Evolutionary conservation across 2,888 invertebrate genomes (phyloP).

Genomic region (Archaeoteleia sp.): DNA sequence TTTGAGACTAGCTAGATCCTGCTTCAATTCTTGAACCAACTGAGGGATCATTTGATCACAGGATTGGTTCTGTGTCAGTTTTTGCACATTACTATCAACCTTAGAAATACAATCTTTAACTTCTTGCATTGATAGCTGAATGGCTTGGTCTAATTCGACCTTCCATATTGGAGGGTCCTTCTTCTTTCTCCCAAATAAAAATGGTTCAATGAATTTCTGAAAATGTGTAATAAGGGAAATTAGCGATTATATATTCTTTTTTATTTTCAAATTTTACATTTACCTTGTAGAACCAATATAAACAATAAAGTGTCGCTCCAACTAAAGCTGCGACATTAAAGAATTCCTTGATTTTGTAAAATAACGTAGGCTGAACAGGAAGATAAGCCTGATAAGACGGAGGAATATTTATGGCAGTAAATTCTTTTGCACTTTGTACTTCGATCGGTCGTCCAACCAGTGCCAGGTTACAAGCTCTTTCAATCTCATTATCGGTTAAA

Average conservation of each 20-base stretch:
- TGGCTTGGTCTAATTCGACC: constrained; percentile 81
- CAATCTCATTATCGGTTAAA: constrained; percentile 84
- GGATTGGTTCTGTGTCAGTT: constrained; percentile 64
- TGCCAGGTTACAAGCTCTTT: constrained; percentile 82
- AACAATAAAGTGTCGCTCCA: constrained; percentile 85
- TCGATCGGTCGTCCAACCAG: constrained; percentile 43
- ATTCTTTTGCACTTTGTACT: constrained; percentile 57
- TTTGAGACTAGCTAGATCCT: constrained; percentile 72
- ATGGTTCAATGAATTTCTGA: constrained; percentile 80
- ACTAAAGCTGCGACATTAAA: constrained; percentile 84
- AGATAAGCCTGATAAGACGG: constrained; percentile 56
- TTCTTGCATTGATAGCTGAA: constrained; percentile 78
- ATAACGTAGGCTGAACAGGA: constrained; percentile 71
- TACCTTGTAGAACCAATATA: constrained; percentile 90
- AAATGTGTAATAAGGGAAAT: too few species aligned
- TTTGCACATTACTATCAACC: constrained; percentile 81
- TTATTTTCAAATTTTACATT: not conserved
- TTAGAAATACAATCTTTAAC: constrained; percentile 81
- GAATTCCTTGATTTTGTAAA: constrained; percentile 80
- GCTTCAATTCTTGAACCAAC: constrained; percentile 70
- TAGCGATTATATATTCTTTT: constrained; percentile 10
- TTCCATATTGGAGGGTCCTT: constrained; percentile 81
- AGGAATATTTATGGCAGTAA: constrained; percentile 65
- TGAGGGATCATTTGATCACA: constrained; percentile 68
- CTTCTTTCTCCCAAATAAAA: constrained; percentile 82